Conservation (phyloP, 2,113 vertebrate species). For the Anthoscopus minutus region DNA sequence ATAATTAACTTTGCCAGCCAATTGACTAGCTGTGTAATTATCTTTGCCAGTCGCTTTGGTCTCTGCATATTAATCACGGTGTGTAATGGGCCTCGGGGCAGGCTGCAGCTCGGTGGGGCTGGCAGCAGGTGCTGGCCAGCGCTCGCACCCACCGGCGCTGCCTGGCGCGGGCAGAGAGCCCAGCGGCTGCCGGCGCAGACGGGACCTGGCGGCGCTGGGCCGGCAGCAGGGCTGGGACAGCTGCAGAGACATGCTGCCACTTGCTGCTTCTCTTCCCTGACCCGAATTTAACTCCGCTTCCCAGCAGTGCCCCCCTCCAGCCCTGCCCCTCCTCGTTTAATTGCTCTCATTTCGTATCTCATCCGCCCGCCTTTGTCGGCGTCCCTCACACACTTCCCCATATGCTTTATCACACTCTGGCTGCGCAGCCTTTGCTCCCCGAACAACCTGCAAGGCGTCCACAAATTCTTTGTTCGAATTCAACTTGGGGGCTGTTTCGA, state of each 20-base stretch:
- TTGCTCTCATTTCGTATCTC: not conserved
- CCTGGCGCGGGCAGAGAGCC: fast-evolving
- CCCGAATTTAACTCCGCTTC: not conserved
- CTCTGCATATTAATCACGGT: constrained; percentile 21
- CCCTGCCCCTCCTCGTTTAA: not conserved
- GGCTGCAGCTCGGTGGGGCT: not conserved
- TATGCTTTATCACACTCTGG: fast-evolving
- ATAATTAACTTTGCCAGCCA: constrained; percentile 63
- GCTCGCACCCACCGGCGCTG: not conserved
- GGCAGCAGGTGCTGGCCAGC: not conserved
- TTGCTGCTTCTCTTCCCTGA: not conserved
- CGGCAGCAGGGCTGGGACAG: not conserved
- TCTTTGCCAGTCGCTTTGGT: constrained; percentile 27
- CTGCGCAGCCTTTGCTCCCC: not conserved
- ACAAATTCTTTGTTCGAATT: not conserved
- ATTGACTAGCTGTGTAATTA: constrained; percentile 56
- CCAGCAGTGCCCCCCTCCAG: not conserved
- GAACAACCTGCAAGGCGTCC: not conserved
- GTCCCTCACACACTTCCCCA: not conserved
- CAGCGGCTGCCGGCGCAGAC: fast-evolving
- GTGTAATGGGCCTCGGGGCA: not conserved
- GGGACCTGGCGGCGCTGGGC: not conserved
- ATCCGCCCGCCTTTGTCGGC: not conserved
- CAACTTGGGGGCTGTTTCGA: not conserved
- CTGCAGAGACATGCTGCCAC: not conserved